Base-by-base conservation (phyloP, 2,888 invertebrate species). In the Orthosia incerta region DNA sequence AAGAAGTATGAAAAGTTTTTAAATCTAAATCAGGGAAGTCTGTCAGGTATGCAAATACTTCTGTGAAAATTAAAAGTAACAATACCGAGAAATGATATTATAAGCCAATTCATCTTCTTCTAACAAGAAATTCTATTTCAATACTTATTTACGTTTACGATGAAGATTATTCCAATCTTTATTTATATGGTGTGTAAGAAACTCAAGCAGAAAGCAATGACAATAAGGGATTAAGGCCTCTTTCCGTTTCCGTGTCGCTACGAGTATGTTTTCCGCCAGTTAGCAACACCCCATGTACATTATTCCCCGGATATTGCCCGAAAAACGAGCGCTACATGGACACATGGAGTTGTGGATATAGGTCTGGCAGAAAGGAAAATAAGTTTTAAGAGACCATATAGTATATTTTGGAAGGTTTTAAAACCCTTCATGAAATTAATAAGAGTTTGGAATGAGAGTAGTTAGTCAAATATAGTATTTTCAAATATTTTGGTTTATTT, bases 1-100 rank as follows among this genome's bases (percentile, higher is more conserved):
- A 55, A 67, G 53, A 79, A 79, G 55, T 67, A 83, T 78, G 39
- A 20, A 83, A 79, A 83, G 66, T 83, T 79, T 79, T 79, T 79
- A 72, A 83, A 79, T 83, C 26, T 56, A 67, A 79, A 83, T 83
- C 63, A 67, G 4, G 61, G 48, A 63, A 57, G 57, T 59, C 65
- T 79, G 62, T 53, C 66, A 83, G 75, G 2, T 71, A 80, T 83
- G 83, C 70, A 71, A 81, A 84, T 74, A 18, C 65, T 84, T 63
- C 68, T 56, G 59, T 23, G 48, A 63, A 71, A 79, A 83, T 83
- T 63, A 59, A 56, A 78, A 66, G 59, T 55, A 79, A 71, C 62
- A 55, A 79, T 67, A 39, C 63, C 64, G 46, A 31, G 48, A 23
- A 57, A 50, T 51, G 1, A 16, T 15, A 53, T 80, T 48, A 53